Evolutionary conservation across 2,888 invertebrate genomes (phyloP), one percentile per base, ranked within the genome.

Genomic region (Sarcophaga subvicina): DNA sequence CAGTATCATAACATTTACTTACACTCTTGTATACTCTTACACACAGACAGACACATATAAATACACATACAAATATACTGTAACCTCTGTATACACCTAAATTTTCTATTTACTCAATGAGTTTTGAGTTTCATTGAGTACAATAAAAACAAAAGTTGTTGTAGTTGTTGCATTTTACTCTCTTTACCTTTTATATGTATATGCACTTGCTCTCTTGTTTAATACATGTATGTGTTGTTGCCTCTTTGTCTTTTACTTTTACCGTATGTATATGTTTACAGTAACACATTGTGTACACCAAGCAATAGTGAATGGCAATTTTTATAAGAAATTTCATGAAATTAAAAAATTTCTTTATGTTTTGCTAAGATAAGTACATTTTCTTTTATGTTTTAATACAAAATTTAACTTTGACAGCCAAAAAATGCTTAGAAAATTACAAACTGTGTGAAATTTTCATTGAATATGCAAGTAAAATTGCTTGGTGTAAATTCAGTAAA

Each of bases 111-210:
- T 76, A 62, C 84, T 80, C 80, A 84, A 71, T 80, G 84, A 80
- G 84, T 84, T 84, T 84, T 71, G 54, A 60, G 71, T 71, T 76
- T 84, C 84, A 79, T 79, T 78, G 78, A 73, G 78, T 78, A 73
- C 54, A 45, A 69, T 14, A 54, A 17, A 54, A 54, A 17, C 10
- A 14, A 54, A 10, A 1, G 4, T 54, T 54, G 17, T 14, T 54
- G 12, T 54, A 17, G 10, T 54, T 54, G 3, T 54, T 54, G 14
- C 10, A 5, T 54, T 54, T 54, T 54, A 54, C 17, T 17, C 17
- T 54, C 17, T 54, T 54, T 54, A 37, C 37, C 10, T 2, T 37
- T 37, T 37, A 10, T 8, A 10, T 54, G 54, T 54, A 4, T 54
- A 0, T 54, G 54, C 17, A 54, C 17, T 54, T 17, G 14, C 54